phyloP scores from a whole-genome alignment of 2,888 invertebrate species.

The Ophion obscuratus region DNA sequence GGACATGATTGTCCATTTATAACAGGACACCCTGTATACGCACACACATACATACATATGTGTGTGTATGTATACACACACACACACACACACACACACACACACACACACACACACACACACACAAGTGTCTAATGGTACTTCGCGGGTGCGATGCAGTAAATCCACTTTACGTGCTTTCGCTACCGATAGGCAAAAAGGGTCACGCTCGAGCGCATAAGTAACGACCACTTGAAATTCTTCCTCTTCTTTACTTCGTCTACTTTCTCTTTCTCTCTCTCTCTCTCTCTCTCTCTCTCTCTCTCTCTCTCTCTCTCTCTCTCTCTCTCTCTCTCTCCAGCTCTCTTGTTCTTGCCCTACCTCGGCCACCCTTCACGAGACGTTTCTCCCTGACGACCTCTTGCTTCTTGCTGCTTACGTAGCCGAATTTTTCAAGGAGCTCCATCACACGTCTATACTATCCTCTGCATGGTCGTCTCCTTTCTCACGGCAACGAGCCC shows the following conservation, averaged over 20 bases:
- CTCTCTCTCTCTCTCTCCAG: slow-evolving; percentile 22
- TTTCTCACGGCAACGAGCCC: slow-evolving; percentile 32
- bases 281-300: slow-evolving; percentile 18
- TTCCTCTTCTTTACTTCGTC: slow-evolving; percentile 64
- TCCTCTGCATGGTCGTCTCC: slow-evolving; percentile 18
- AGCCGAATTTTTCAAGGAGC: slow-evolving; percentile 68
- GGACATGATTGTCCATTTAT: too few relatives aligned
- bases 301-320: too few relatives aligned
- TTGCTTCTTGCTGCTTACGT: slow-evolving; percentile 61
- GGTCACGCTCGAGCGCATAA: slow-evolving; percentile 73
- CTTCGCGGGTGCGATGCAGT: slow-evolving; percentile 72
- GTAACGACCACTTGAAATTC: slow-evolving; percentile 77
- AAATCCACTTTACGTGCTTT: slow-evolving; percentile 78
- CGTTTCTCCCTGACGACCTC: slow-evolving; percentile 50
- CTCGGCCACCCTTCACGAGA: slow-evolving; percentile 39
- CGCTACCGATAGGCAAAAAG: slow-evolving; percentile 78
- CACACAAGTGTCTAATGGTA: slow-evolving; percentile 30
- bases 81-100: slow-evolving; percentile 1
- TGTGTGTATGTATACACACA: too few relatives aligned
- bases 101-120: slow-evolving; percentile 10
- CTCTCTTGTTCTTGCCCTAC: slow-evolving; percentile 19
- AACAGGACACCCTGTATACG: not conserved
- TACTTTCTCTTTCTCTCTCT: slow-evolving; percentile 24
- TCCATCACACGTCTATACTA: slow-evolving; percentile 48
- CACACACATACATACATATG: slow-evolving; percentile 21